phyloP scores from a whole-genome alignment of 2,888 invertebrate genomes.

The Leucophenga montana region DNA sequence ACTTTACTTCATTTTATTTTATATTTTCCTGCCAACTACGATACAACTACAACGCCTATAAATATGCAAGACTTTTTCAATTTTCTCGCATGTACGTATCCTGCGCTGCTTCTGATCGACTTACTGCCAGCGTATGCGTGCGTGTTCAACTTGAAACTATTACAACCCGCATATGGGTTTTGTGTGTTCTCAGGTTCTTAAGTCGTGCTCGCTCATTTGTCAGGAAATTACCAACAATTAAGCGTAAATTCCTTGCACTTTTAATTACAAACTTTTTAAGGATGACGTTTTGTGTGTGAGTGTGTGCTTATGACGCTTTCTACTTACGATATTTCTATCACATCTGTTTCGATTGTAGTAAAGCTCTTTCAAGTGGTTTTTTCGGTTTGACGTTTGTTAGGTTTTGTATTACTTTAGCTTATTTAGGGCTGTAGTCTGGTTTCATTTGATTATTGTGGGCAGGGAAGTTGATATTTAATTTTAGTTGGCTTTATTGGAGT shows the following conservation, averaged over 20 bases:
- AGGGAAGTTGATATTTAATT: constrained; percentile 2
- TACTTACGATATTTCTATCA: too few relatives aligned
- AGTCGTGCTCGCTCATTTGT: constrained; percentile 43
- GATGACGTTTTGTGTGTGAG: constrained; percentile 1
- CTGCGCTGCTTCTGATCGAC: constrained; percentile 20
- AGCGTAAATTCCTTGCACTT: constrained; percentile 28
- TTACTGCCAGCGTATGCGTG: constrained; percentile 1
- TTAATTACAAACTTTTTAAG: constrained; percentile 21
- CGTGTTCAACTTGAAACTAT: constrained; percentile 25
- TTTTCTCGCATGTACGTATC: not conserved
- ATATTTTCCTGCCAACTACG: not conserved
- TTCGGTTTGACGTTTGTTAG: too few relatives aligned
- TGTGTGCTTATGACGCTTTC: constrained; percentile 2
- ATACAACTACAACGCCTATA: constrained; percentile 23
- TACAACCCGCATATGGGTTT: not conserved
- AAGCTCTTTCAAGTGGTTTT: not conserved
- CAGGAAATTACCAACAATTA: constrained; percentile 54
- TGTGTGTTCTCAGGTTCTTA: constrained; percentile 8
- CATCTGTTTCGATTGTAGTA: not conserved
- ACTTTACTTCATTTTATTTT: not conserved
- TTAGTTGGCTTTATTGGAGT: not conserved
- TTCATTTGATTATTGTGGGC: not conserved
- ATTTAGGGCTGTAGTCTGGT: not conserved
- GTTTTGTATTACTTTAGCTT: not conserved
- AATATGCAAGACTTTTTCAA: constrained; percentile 19